Evolutionary conservation across 2,888 invertebrate species (phyloP), one percentile per base, ranked within the genome.

Genomic region (Mystacides longicornis): DNA sequence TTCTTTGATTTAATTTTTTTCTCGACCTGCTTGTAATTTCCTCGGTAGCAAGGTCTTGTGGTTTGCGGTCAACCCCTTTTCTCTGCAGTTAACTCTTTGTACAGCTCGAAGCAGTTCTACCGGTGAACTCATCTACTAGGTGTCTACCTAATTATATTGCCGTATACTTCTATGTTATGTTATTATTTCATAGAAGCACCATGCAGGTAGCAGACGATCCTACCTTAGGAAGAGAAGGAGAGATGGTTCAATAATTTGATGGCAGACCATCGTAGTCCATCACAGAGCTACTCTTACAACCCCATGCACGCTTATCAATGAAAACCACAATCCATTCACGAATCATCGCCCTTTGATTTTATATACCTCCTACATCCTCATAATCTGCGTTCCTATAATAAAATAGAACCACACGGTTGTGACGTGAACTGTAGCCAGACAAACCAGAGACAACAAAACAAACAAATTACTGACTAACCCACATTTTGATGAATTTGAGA

Each of bases 21-120:
- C 50, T 52, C 27, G 23, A 18, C 46, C 57, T 22, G 53, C 50
- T 60, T 57, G 56, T 57, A 57, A 59, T 59, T 57, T 57, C 52
- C 52, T 52, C 59, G 27, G 59, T 56, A 59, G 59, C 54, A 21
- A 51, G 49, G 42, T 31, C 33, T 52, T 58, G 58, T 37, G 58
- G 58, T 58, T 52, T 58, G 58, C 46, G 58, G 58, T 58, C 46
- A 23, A 49, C 43, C 55, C 52, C 16, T 22, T 45, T 43, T 42
- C 53, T 43, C 49, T 45, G 14, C 37, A 43, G 23, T 23, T 49
- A 19, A 23, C 48, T 20, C 21, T 23, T 23, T n/a, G 48, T 48
- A 31, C 18, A 18, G 19, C 51, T 43, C 23, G 37, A n/a, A 46
- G 48, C 33, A n/a, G 37, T 16, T 46, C 46, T 21, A 9, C 43